Evolutionary conservation across 2,113 vertebrate genomes (phyloP), one percentile per base, ranked within the genome.

Genomic region (Ranitomeya imitator): DNA sequence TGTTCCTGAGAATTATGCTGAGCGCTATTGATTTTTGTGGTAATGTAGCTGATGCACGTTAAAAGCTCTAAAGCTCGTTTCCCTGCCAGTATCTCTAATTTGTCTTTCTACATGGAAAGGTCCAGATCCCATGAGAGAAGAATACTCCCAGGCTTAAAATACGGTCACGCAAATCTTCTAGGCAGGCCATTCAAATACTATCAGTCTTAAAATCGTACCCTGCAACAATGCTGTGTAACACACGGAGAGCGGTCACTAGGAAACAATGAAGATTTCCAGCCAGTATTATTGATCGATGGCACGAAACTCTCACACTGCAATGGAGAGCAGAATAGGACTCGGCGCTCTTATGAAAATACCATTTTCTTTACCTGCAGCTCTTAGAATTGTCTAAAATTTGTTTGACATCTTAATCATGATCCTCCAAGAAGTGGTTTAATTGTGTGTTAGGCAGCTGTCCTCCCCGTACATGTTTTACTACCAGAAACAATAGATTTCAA

Each of bases 1-100:
- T 82, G 67, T 26, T 87, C 19, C 79, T 37, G 63, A 87, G 63
- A 73, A 87, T 81, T 74, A 81, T 88, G 79, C 86, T 87, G 85
- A 86, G 86, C 79, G 37, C 79, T 88, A 88, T 88, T 88, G 86
- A 88, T 82, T 83, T 86, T 82, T 61, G 86, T 51, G 63, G 78
- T 87, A 71, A 81, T 81, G 78, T 87, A 82, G 86, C 79, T 61
- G 79, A 88, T 88, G 86, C 78, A 74, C 79, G 61, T 88, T 88
- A 82, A 88, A 88, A 88, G 86, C 54, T 60, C 71, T 80, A 73
- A 82, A 82, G 79, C 51, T 23, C 37, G 9, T 82, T 88, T 88
- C 79, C 86, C 78, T 79, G 61, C 86, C 51, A 80, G 51, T 71
- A 59, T 79, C 51, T 79, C n/a, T 87, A 55, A 86, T 87, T 82